phyloP scores from a whole-genome alignment of 2,888 invertebrate species.

The Acleris holmiana region DNA sequence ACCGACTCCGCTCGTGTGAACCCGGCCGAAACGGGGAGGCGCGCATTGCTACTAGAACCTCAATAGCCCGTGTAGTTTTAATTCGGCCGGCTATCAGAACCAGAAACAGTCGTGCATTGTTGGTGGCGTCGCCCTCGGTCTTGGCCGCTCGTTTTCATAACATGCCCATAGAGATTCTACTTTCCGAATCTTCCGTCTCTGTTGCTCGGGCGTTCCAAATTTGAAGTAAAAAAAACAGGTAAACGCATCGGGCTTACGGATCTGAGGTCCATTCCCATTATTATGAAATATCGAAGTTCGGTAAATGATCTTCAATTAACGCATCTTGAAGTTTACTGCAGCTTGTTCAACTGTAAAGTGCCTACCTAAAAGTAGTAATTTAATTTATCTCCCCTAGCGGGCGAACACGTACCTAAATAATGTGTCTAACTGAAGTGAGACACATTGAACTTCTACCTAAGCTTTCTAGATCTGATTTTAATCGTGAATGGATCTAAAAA shows the following conservation, averaged over 20 bases:
- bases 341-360: not conserved
- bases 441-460: not conserved
- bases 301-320: conserved; percentile 26
- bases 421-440: no score
- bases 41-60: conserved; percentile 58
- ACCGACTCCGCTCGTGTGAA: conserved; percentile 73
- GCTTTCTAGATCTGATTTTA: conserved; percentile 15
- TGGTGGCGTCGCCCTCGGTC: conserved; percentile 78
- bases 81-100: conserved; percentile 73
- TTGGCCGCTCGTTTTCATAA: conserved; percentile 68
- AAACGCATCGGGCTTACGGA: conserved; percentile 64
- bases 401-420: not conserved
- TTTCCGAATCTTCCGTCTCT: conserved; percentile 71
- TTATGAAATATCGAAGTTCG: conserved; percentile 34
- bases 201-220: conserved; percentile 58
- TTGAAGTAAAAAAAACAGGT: conserved; percentile 72
- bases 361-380: conserved; percentile 7
- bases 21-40: conserved; percentile 67
- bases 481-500: conserved; percentile 18
- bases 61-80: conserved; percentile 58
- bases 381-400: conserved; percentile 7
- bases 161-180: conserved; percentile 66
- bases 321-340: conserved; percentile 8
- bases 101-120: conserved; percentile 81
- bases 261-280: conserved; percentile 38